Conservation (phyloP, 1,140 invertebrate genomes). For the Cydia fagiglandana region DNA sequence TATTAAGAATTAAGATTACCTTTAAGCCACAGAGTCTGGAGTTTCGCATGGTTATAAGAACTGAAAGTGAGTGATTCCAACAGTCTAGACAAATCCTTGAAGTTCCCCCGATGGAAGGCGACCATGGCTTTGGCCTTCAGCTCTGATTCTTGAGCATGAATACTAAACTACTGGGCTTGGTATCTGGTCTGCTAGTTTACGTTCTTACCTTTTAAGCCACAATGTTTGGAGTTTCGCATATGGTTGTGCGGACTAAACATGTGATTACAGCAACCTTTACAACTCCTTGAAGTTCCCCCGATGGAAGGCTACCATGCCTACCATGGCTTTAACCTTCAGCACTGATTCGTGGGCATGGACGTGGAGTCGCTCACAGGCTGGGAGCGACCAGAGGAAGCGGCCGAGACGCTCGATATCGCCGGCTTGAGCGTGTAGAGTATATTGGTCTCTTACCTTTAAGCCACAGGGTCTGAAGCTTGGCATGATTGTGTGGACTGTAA, state of each 20-base stretch:
- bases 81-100: slow-evolving; percentile 97
- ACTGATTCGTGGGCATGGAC: slow-evolving; percentile 98
- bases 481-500: slow-evolving; percentile 97
- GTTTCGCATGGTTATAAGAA: slow-evolving; percentile 96
- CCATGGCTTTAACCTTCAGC: slow-evolving; percentile 98
- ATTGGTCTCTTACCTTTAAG: slow-evolving; percentile 52
- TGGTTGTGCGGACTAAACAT: slow-evolving; percentile 98
- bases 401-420: slow-evolving; percentile 97
- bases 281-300: slow-evolving; percentile 97
- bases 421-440: slow-evolving; percentile 82
- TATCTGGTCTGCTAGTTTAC: too few species aligned
- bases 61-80: slow-evolving; percentile 97
- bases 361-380: slow-evolving; percentile 97
- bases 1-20: too few species aligned
- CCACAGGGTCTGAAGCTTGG: slow-evolving; percentile 96
- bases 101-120: slow-evolving; percentile 96
- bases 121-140: slow-evolving; percentile 99
- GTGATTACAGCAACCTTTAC: slow-evolving; percentile 96
- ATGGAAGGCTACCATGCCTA: slow-evolving; percentile 98
- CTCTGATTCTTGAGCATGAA: slow-evolving; percentile 98
- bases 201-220: slow-evolving; percentile 86
- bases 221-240: slow-evolving; percentile 95
- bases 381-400: slow-evolving; percentile 98
- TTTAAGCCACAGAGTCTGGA: slow-evolving; percentile 94
- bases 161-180: slow-evolving; percentile 64